Evolutionary conservation across 1,140 invertebrate species (phyloP), one percentile per base, ranked within the genome.

Genomic region (Carcinoscorpius rotundicauda): DNA sequence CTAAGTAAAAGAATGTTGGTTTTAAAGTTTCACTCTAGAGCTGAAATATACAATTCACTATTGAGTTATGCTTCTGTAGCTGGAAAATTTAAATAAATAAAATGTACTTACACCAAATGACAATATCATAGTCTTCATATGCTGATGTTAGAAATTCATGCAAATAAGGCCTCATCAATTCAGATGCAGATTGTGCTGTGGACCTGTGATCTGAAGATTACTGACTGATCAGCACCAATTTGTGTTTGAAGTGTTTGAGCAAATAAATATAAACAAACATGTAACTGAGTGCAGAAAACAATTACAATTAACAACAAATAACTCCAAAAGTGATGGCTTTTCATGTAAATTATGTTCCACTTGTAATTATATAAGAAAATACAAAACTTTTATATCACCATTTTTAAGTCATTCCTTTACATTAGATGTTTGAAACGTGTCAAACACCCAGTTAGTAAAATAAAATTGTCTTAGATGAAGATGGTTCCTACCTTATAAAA

Each of bases 141-240:
- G 93, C 91, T n/a, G 86, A 82, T 6, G 86, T 87, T 2, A 98
- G 78, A 76, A 98, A 98, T 77, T 97, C 93, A 75, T 98, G 95
- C 52, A 98, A 81, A 76, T 85, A 97, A 1, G 95, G 95, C 64
- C 95, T 80, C 93, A 97, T 98, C 63, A 98, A 76, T 78, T 97
- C 93, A 51, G 82, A 78, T 70, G 89, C 93, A 68, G 84, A 86
- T 77, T 95, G 89, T 5, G 91, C 94, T 8, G 86, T 83, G 50
- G 93, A 97, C 76, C 88, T 85, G 74, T 97, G 93, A 81, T 97
- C 94, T 80, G 64, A 50, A 72, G 70, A 58, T 1, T 5, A 66
- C 8, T 50, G n/a, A 52, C 49, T 65, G 8, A 58, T 11, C n/a
- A 64, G 8, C 48, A 11, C 52, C n/a, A 51, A 48, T 4, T 29